Percentiles rank a stretch among this genome's conserved stretches.
These are phyloP conservation scores for Cyanistes caeruleus DNA, from an alignment of 2,113 vertebrate species.

Conservation along the genomic window DNA sequence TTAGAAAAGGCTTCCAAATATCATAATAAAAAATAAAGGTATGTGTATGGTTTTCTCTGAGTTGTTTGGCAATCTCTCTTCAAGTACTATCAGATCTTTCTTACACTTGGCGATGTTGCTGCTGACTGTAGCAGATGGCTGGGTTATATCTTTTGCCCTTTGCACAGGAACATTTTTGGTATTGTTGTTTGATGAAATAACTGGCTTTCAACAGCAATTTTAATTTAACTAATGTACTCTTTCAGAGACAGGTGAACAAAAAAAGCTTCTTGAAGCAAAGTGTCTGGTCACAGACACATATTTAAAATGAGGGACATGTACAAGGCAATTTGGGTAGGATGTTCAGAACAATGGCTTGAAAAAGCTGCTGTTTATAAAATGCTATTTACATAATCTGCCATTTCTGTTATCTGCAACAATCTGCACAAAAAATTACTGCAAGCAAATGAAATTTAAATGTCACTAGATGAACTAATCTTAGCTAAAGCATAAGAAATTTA, in stretches of 20 bases:
- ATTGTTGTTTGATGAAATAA: background rate
- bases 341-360: slow-evolving; percentile 14
- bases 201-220: background rate
- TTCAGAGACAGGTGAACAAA: background rate
- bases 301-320: slow-evolving; percentile 28
- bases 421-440: slow-evolving; percentile 6
- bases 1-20: background rate
- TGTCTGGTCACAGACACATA: background rate
- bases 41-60: background rate
- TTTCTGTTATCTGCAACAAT: slow-evolving; percentile 58
- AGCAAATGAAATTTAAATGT: slow-evolving; percentile 65
- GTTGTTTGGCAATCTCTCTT: background rate
- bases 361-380: slow-evolving; percentile 33
- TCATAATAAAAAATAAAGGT: background rate
- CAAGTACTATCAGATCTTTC: background rate
- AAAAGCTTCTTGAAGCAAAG: background rate
- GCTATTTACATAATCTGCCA: slow-evolving; percentile 63
- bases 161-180: background rate
- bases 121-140: slow-evolving; percentile 47
- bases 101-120: background rate
- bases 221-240: background rate
- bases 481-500: slow-evolving; percentile 47
- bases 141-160: slow-evolving; percentile 32
- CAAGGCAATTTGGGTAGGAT: background rate
- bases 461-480: slow-evolving; percentile 52